Percentiles rank a stretch among this genome's conserved stretches.
Evolutionary conservation across 2,113 vertebrate species (phyloP).

Genomic region (Hippocampus comes): DNA sequence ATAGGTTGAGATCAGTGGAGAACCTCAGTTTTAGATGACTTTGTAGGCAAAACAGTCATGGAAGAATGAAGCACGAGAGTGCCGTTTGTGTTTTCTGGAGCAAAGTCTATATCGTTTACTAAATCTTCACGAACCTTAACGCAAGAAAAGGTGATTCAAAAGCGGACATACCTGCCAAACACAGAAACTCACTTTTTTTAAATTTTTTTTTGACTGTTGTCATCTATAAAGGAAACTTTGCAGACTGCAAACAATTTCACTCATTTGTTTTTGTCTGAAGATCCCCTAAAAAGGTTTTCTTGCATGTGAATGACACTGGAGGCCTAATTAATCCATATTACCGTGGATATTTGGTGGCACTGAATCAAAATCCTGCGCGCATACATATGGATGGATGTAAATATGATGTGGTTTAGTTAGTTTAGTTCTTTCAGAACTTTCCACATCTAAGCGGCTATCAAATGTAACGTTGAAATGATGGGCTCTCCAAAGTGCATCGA

Average conservation of each 20-base stretch:
- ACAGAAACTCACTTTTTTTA: too few relatives aligned
- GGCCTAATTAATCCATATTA: constrained; percentile 24
- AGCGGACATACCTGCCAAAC: too few relatives aligned
- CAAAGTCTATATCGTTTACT: too few relatives aligned
- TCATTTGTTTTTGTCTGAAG: background rate
- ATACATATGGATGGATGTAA: constrained; percentile 9
- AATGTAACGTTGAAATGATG: constrained; percentile 52
- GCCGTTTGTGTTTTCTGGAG: too few relatives aligned
- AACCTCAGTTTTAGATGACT: too few relatives aligned
- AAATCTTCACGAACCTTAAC: too few relatives aligned
- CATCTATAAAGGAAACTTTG: background rate
- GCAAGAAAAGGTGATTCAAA: too few relatives aligned
- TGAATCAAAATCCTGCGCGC: constrained; percentile 25
- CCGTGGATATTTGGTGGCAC: constrained; percentile 40
- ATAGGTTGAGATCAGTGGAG: too few relatives aligned
- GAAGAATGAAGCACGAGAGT: too few relatives aligned
- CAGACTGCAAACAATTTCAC: background rate
- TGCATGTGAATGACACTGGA: constrained; percentile 27
- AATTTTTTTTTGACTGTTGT: background rate
- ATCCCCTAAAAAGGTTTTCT: constrained; percentile 21
- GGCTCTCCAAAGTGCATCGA: constrained; percentile 55
- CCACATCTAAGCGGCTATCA: constrained; percentile 28
- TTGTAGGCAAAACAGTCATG: too few relatives aligned
- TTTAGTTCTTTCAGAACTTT: constrained; percentile 27
- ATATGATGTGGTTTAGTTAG: constrained; percentile 17